These are phyloP conservation scores for Sminthurinus aureus DNA, from an alignment of 2,888 invertebrate species.

Conservation along the genomic window DNA sequence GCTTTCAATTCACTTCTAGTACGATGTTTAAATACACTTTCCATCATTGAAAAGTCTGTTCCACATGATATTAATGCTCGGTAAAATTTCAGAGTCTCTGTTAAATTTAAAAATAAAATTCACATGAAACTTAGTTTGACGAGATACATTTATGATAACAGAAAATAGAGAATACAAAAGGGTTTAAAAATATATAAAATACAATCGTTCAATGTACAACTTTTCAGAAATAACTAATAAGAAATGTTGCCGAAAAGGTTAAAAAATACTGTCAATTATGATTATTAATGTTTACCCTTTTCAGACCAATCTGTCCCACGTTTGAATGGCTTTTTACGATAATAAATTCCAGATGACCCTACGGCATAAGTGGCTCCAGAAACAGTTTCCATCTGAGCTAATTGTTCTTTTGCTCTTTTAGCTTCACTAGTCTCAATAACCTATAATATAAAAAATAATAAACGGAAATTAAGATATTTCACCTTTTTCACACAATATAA, in stretches of 20 bases:
- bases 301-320: constrained; percentile 78
- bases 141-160: too few relatives aligned
- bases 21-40: constrained; percentile 84
- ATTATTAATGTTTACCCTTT: constrained; percentile 60
- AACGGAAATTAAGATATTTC: too few relatives aligned
- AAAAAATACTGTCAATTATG: background rate
- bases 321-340: constrained; percentile 69
- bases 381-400: constrained; percentile 71
- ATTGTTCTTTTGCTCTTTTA: constrained; percentile 66
- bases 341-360: constrained; percentile 62
- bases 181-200: background rate
- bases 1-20: constrained; percentile 83
- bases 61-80: constrained; percentile 87
- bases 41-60: constrained; percentile 89
- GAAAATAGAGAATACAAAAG: too few relatives aligned
- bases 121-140: background rate
- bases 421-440: constrained; percentile 75
- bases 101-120: constrained; percentile 42
- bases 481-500: too few relatives aligned
- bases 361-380: constrained; percentile 71
- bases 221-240: background rate
- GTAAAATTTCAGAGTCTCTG: constrained; percentile 90
- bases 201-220: background rate
- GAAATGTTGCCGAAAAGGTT: background rate
- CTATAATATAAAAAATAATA: constrained; percentile 60